Base-by-base conservation (phyloP, 2,113 vertebrate genomes). In the Grus americana region DNA sequence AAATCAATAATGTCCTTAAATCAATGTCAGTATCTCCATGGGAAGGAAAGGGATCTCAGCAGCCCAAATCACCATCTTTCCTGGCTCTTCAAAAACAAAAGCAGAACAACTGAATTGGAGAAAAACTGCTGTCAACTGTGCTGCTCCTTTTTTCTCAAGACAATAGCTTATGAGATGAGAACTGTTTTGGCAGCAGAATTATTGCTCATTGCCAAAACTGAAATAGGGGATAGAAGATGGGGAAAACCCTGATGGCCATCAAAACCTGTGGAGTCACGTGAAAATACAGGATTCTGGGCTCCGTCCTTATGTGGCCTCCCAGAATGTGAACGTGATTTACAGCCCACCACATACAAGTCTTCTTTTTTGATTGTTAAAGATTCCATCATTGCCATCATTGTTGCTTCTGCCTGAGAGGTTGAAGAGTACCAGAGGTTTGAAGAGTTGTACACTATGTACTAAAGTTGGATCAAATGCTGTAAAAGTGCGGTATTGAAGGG, bases 401-500 rank as follows among this genome's bases (percentile, higher is more conserved):
- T 66, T 78, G 16, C 59, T 90, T 76, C 34, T 78, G 68, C 20
- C 15, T 42, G 58, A 75, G 36, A 36, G 10, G 42, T 10, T 81
- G 59, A 68, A 70, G 21, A 58, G 21, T 52, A 32, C 5, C 42
- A 66, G n/a, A 82, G 22, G 3, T 67, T 62, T 55, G 38, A 55
- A 86, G 40, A 63, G 11, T 20, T 85, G 11, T 47, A 15, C 6
- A 10, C 19, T 36, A 5, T 2, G 6, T 67, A 50, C 11, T 62
- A 12, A 79, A 52, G 11, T 44, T 66, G 18, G 34, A 67, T 63
- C 9, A 54, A 92, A 67, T 75, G 3, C 18, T 50, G 16, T 75
- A 32, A 23, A 90, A 36, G 8, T 54, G 10, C 10, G 42, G 0
- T 40, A 49, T 61, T 46, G 5, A 26, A 8, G 9, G 4, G 0